These are phyloP conservation scores for Pachyrhynchus sulphureomaculatus DNA, from an alignment of 1,140 invertebrate species.

Conservation along the genomic window DNA sequence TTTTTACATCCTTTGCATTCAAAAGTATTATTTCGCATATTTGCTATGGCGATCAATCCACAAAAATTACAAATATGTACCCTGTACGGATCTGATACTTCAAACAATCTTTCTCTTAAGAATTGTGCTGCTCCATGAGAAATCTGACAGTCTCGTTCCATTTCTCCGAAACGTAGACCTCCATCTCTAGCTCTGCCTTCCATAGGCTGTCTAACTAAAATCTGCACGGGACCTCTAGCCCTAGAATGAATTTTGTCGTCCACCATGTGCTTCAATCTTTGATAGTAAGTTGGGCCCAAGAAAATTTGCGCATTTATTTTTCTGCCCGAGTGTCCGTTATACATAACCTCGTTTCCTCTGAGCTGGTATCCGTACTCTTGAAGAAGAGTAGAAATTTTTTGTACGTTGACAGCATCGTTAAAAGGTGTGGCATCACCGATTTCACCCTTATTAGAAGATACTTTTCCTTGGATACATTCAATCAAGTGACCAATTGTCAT, in stretches of 20 bases:
- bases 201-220: conserved; percentile 97
- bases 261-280: conserved; percentile 98
- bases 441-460: conserved; percentile 83
- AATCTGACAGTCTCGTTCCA: conserved; percentile 99
- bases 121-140: conserved; percentile 98
- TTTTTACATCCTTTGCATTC: conserved; percentile 98
- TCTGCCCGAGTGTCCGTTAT: conserved; percentile 94
- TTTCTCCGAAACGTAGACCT: conserved; percentile 97
- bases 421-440: conserved; percentile 99
- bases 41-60: conserved; percentile 95
- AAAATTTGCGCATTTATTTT: conserved; percentile 97
- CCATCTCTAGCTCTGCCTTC: conserved; percentile 97
- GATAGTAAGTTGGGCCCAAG: conserved; percentile 93
- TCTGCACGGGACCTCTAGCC: conserved; percentile 95
- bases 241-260: conserved; percentile 99
- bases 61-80: conserved; percentile 98
- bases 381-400: conserved; percentile 95
- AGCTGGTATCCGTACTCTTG: conserved; percentile 89
- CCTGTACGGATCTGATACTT: conserved; percentile 96
- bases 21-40: conserved; percentile 95
- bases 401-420: conserved; percentile 98
- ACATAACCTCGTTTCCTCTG: conserved; percentile 62
- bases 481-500: conserved; percentile 99
- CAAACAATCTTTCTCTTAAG: conserved; percentile 91
- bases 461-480: conserved; percentile 97